phyloP scores from a whole-genome alignment of 2,888 invertebrate species.

The Dasysyrphus albostriatus region DNA sequence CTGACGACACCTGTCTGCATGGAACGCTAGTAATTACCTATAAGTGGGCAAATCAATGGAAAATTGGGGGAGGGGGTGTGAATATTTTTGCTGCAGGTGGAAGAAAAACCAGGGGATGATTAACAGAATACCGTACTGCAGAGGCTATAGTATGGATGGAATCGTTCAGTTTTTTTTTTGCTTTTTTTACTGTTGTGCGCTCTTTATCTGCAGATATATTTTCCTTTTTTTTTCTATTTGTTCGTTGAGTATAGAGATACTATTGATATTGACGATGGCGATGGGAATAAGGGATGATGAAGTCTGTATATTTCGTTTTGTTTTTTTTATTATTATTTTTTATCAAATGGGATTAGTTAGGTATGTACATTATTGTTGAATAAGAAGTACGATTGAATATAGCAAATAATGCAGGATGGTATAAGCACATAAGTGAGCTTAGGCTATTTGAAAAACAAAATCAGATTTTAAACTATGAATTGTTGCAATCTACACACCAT shows the following conservation, averaged over 20 bases:
- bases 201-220: constrained; percentile 60
- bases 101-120: constrained; percentile 53
- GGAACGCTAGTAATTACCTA: constrained; percentile 63
- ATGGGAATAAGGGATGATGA: constrained; percentile 13
- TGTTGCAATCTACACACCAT: too few species aligned
- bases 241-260: constrained; percentile 9
- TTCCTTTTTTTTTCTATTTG: constrained; percentile 36
- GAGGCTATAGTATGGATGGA: constrained; percentile 31
- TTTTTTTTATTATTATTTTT: too few species aligned
- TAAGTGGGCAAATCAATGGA: constrained; percentile 55
- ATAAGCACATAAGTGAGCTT: too few species aligned
- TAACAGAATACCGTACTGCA: constrained; percentile 58
- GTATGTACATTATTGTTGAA: neutral
- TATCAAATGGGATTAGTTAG: constrained; percentile 44
- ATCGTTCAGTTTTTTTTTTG: constrained; percentile 42
- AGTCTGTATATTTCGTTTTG: neutral
- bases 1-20: constrained; percentile 42
- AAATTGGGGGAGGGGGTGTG: constrained; percentile 7
- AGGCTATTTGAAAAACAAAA: too few species aligned
- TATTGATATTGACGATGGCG: neutral
- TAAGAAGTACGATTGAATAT: neutral
- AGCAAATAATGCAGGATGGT: too few species aligned
- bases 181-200: constrained; percentile 31
- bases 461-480: too few species aligned
- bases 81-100: constrained; percentile 59